phyloP scores from a whole-genome alignment of 1,140 invertebrate species.

The Calliphora vicina region DNA sequence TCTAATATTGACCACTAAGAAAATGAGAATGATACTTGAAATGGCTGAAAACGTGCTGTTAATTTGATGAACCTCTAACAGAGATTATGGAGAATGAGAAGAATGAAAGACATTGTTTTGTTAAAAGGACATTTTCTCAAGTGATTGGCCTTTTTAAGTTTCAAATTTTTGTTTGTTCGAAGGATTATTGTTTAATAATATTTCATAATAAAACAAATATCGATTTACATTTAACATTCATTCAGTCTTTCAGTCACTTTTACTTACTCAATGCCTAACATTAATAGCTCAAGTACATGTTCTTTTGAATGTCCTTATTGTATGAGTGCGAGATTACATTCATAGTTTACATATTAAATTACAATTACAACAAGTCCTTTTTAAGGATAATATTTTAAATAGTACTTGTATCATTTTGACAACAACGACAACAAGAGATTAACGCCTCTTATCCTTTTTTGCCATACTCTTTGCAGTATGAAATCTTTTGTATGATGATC shows the following conservation, averaged over 20 bases:
- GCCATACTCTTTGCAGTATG: background rate
- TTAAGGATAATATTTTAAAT: background rate
- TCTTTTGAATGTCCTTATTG: too few relatives aligned
- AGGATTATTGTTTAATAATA: background rate
- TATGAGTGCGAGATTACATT: background rate
- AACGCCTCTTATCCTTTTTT: slow-evolving; percentile 26
- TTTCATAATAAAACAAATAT: background rate
- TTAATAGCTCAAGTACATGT: background rate
- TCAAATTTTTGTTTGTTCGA: too few relatives aligned
- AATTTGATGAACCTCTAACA: background rate
- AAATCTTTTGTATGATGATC: background rate
- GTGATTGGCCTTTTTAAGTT: background rate
- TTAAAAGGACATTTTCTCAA: background rate
- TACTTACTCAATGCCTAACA: too few relatives aligned
- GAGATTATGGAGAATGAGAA: background rate
- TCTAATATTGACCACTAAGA: background rate
- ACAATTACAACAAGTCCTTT: slow-evolving; percentile 7
- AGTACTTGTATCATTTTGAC: background rate
- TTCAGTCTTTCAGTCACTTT: too few relatives aligned
- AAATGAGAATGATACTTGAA: background rate
- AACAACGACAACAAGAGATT: slow-evolving; percentile 25
- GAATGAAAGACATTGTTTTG: background rate
- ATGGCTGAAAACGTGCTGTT: background rate
- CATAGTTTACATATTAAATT: slow-evolving; percentile 21
- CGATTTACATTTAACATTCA: background rate